Evolutionary conservation across 2,888 invertebrate genomes (phyloP), one percentile per base, ranked within the genome.

Genomic region (Brachypterus glaber): DNA sequence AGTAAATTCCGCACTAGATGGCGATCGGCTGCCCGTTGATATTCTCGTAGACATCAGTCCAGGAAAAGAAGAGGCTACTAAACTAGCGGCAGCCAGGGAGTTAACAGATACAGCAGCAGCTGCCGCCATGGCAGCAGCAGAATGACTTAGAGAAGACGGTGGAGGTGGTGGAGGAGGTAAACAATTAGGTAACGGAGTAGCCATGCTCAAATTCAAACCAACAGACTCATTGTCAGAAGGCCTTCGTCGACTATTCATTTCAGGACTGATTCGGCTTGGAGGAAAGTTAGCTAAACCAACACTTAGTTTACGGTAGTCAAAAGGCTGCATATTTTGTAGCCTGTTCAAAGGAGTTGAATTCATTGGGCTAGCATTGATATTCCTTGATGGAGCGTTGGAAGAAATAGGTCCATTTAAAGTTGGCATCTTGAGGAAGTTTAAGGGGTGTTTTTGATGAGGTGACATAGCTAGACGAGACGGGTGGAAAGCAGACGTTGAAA

Each of bases 271-370:
- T 68, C 53, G 70, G 66, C 65, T 65, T 35, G 48, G 9, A 52
- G 72, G 69, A 55, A 78, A 72, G 48, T 47, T 33, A 44, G 76
- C 74, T 2, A 74, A 55, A 4, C 72, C 72, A 48, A 77, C 75
- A 41, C 81, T 77, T 37, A 83, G 69, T 59, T 88, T 88, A 17
- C 91, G 77, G 59, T 86, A 92, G 63, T 93, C 92, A 62, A 91
- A 91, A 0, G 93, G 92, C 59, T 93, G 92, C 92, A 95, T 92
- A 55, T 83, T 92, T 67, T 92, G 91, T 32, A 93, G 71, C 54
- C 88, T 79, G 63, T 85, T 90, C 45, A 93, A 69, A 2, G 93
- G 92, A 7, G 87, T 75, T 59, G 74, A 73, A 62, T 57, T 58
- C 16, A 76, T 62, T 29, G 79, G 77, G 66, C 79, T 78, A 56